These are phyloP conservation scores for Ornithoptera alexandrae DNA, from an alignment of 2,888 invertebrate species.

Conservation along the genomic window DNA sequence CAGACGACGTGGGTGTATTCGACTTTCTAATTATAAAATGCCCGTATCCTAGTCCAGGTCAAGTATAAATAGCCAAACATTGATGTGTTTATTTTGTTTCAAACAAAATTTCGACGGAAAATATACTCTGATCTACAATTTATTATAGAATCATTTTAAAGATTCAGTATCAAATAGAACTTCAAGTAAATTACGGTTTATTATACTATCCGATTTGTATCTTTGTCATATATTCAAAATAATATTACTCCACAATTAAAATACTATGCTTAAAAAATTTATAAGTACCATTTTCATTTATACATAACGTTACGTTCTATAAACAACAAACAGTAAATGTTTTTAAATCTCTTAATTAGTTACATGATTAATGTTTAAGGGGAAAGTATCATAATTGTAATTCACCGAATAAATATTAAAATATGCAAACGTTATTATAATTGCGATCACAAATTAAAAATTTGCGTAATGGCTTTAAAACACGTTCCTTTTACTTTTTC, in stretches of 20 bases:
- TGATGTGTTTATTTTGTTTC: conserved; percentile 13
- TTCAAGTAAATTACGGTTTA: too few relatives aligned
- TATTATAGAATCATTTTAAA: too few relatives aligned
- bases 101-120: not conserved
- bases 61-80: conserved; percentile 20
- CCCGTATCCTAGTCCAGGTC: conserved; percentile 24
- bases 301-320: too few relatives aligned
- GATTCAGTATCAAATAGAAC: too few relatives aligned
- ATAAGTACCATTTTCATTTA: too few relatives aligned
- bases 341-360: not conserved
- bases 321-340: not conserved
- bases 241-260: too few relatives aligned
- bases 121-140: not conserved
- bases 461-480: not conserved
- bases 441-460: not conserved
- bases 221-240: too few relatives aligned
- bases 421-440: not conserved
- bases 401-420: conserved; percentile 2
- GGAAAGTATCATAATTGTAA: conserved; percentile 22
- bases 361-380: not conserved
- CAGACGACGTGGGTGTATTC: conserved; percentile 62
- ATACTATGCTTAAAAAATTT: too few relatives aligned
- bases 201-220: too few relatives aligned
- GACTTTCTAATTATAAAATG: conserved; percentile 51
- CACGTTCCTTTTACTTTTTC: not conserved